Percentiles rank a stretch among this genome's conserved stretches.
phyloP scores from a whole-genome alignment of 2,888 invertebrate genomes.

The Aricia artaxerxes region DNA sequence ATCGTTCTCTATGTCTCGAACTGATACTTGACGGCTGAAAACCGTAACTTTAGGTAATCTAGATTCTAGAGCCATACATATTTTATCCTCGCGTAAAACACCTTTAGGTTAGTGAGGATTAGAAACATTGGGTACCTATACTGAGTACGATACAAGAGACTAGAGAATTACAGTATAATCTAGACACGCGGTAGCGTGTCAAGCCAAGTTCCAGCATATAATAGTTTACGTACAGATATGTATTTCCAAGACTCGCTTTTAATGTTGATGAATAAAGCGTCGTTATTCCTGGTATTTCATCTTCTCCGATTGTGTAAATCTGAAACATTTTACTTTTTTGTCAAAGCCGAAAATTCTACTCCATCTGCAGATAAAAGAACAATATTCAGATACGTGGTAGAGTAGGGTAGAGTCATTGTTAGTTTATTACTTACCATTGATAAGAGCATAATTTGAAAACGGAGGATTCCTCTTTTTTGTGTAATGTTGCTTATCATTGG shows the following conservation, averaged over 20 bases:
- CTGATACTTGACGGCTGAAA: conserved; percentile 74
- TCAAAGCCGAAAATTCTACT: neutral
- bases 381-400: no score
- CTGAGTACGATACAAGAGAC: no score
- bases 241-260: conserved; percentile 62
- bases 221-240: conserved; percentile 51
- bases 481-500: conserved; percentile 77
- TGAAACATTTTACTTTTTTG: conserved; percentile 46
- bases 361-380: no score
- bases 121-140: no score
- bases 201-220: no score
- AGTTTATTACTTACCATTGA: conserved; percentile 66
- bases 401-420: neutral
- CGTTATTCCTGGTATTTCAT: conserved; percentile 86
- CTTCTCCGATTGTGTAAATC: conserved; percentile 83
- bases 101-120: no score
- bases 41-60: neutral
- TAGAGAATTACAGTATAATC: no score
- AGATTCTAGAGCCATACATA: no score
- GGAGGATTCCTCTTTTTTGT: conserved; percentile 72
- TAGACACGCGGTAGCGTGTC: no score
- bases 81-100: no score
- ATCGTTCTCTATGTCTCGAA: conserved; percentile 85
- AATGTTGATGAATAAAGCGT: conserved; percentile 82
- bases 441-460: conserved; percentile 68